These are phyloP conservation scores for Ceriagrion tenellum DNA, from an alignment of 2,888 invertebrate genomes.

Conservation along the genomic window DNA sequence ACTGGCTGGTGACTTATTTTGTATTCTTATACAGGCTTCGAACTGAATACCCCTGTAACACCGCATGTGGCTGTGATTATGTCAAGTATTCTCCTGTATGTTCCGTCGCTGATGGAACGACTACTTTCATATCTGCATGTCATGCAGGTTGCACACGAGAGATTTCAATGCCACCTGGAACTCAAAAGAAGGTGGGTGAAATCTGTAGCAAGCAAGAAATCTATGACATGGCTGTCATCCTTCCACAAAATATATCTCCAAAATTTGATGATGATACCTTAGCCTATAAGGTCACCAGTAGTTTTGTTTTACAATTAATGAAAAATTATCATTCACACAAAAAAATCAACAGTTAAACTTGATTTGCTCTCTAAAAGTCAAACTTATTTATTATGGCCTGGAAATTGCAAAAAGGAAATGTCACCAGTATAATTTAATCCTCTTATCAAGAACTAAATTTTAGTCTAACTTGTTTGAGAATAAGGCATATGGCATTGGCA, in stretches of 20 bases:
- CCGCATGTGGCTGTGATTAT: constrained; percentile 84
- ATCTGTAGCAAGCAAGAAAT: not conserved
- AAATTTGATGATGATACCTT: not conserved
- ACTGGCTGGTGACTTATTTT: not conserved
- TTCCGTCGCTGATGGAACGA: constrained; percentile 80
- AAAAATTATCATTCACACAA: too few relatives aligned
- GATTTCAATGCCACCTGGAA: not conserved
- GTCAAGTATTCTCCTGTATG: constrained; percentile 88
- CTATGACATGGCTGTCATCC: not conserved
- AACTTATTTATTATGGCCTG: too few relatives aligned
- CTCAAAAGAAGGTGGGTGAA: constrained; percentile 35
- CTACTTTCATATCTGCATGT: constrained; percentile 88
- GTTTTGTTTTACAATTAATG: too few relatives aligned
- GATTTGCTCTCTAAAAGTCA: too few relatives aligned
- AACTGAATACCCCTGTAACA: constrained; percentile 81
- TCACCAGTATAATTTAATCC: too few relatives aligned
- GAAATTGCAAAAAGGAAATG: too few relatives aligned
- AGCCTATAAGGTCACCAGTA: too few relatives aligned
- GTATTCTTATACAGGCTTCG: constrained; percentile 75
- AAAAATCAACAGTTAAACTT: too few relatives aligned
- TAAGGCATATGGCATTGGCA: too few relatives aligned
- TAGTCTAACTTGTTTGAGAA: too few relatives aligned
- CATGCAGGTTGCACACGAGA: constrained; percentile 85
- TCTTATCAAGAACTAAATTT: too few relatives aligned
- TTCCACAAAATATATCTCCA: not conserved